A percentile compares a stretch with the other conserved stretches of the same genome.
Evolutionary conservation across 2,113 vertebrate genomes (phyloP).

Genomic region (Seriola dumerili): DNA sequence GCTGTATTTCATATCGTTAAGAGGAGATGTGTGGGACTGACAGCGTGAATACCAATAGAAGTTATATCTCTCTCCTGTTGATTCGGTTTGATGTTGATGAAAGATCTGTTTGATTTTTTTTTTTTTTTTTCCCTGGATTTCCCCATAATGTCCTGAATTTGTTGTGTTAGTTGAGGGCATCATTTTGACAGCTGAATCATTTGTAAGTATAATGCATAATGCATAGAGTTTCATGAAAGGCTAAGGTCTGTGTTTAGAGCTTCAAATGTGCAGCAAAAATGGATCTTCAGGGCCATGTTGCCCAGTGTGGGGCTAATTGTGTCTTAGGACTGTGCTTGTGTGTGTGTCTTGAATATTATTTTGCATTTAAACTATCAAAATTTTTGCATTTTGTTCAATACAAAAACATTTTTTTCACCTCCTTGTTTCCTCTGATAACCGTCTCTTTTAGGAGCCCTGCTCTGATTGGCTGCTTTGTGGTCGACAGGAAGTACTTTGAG

Average conservation of each 20-base stretch:
- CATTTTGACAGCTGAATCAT: conserved; percentile 38
- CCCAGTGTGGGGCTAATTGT: conserved; percentile 1
- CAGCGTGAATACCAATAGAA: conserved; percentile 60
- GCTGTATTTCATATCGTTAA: conserved; percentile 61
- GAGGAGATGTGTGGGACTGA: conserved; percentile 54
- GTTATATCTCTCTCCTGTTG: conserved; percentile 60
- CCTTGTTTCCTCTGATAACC: not conserved
- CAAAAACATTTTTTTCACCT: not conserved
- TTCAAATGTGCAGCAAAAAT: conserved; percentile 26
- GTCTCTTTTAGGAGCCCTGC: conserved; percentile 81
- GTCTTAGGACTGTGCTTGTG: not conserved
- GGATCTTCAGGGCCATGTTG: not conserved
- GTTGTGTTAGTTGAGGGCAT: conserved; percentile 8
- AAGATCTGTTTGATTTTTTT: conserved; percentile 25
- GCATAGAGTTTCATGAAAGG: conserved; percentile 14
- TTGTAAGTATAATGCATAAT: conserved; percentile 33
- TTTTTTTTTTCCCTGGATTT: not conserved
- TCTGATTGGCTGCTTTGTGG: conserved; percentile 85
- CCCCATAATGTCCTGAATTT: conserved; percentile 46
- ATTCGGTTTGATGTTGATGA: conserved; percentile 64
- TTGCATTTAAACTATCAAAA: conserved; percentile 12
- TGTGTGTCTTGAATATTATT: not conserved
- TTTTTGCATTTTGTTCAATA: not conserved
- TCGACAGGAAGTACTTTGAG: conserved; percentile 85
- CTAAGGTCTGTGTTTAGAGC: conserved; percentile 22